phyloP scores from a whole-genome alignment of 2,797 vertebrate genomes.

The Adrianichthys oophorus region DNA sequence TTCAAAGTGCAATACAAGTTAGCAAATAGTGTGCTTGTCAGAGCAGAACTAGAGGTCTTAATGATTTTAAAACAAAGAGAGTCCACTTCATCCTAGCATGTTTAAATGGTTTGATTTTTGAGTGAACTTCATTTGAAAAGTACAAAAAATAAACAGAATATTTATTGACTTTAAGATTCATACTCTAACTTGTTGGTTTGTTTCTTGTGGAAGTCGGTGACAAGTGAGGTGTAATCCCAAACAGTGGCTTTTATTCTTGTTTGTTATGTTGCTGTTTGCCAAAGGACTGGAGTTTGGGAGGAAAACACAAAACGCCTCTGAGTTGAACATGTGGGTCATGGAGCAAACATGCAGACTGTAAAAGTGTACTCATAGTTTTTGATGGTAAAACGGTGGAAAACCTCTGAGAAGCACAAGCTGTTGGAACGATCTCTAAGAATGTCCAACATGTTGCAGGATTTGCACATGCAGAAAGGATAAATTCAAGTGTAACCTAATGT shows the following conservation, averaged over 20 bases:
- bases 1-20: slow-evolving; percentile 42
- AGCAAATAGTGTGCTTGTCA: slow-evolving; percentile 18
- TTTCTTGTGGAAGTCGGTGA: slow-evolving; percentile 45
- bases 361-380: slow-evolving; percentile 21
- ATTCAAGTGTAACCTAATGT: slow-evolving; percentile 13
- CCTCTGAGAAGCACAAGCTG: slow-evolving; percentile 19
- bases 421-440: slow-evolving; percentile 17
- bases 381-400: slow-evolving; percentile 17
- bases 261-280: slow-evolving; percentile 35
- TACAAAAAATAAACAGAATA: background rate
- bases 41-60: background rate
- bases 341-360: slow-evolving; percentile 1
- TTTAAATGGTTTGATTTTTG: background rate
- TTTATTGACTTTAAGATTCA: background rate
- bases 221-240: slow-evolving; percentile 36
- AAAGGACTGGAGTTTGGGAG: slow-evolving; percentile 34
- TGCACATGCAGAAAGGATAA: slow-evolving; percentile 5
- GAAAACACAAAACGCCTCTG: slow-evolving; percentile 12
- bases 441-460: slow-evolving; percentile 38
- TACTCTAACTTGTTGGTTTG: slow-evolving; percentile 12
- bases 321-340: slow-evolving; percentile 5
- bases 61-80: slow-evolving; percentile 1
- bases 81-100: slow-evolving; percentile 7
- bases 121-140: background rate
- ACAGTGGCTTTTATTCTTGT: slow-evolving; percentile 27